Evolutionary conservation across 2,888 invertebrate species (phyloP).

Genomic region (Hedya salicella): DNA sequence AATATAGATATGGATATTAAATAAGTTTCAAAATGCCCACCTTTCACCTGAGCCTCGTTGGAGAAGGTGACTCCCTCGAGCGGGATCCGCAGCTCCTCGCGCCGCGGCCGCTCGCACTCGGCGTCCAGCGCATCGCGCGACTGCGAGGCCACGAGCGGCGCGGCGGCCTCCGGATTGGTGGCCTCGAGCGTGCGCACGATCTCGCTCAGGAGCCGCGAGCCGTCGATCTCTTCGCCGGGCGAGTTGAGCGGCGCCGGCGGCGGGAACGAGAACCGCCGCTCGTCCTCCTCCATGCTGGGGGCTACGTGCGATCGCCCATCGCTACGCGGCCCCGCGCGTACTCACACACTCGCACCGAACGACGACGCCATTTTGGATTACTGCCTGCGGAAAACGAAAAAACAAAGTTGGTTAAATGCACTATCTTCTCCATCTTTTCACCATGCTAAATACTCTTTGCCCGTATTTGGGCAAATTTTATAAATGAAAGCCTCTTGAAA

Average conservation of each 20-base stretch:
- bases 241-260: conserved; percentile 83
- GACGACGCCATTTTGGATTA: conserved; percentile 70
- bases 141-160: conserved; percentile 78
- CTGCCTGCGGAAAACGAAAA: conserved; percentile 67
- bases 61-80: conserved; percentile 80
- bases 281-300: conserved; percentile 81
- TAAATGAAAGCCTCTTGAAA: too few species aligned
- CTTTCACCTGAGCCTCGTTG: conserved; percentile 58
- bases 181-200: conserved; percentile 81
- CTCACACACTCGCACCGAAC: conserved; percentile 68
- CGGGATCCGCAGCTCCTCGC: conserved; percentile 78
- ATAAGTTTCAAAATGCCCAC: neutral
- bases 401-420: conserved; percentile 6
- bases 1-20: too few species aligned
- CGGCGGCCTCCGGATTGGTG: conserved; percentile 80
- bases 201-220: conserved; percentile 79
- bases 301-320: conserved; percentile 74
- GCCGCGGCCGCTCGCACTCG: conserved; percentile 67
- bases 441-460: too few species aligned
- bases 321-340: conserved; percentile 56
- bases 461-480: too few species aligned
- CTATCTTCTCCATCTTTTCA: too few species aligned
- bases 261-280: conserved; percentile 82
- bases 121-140: conserved; percentile 74
- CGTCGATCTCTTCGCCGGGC: conserved; percentile 83